Evolutionary conservation across 2,113 vertebrate species (phyloP).

Genomic region (Hystrix brachyura): DNA sequence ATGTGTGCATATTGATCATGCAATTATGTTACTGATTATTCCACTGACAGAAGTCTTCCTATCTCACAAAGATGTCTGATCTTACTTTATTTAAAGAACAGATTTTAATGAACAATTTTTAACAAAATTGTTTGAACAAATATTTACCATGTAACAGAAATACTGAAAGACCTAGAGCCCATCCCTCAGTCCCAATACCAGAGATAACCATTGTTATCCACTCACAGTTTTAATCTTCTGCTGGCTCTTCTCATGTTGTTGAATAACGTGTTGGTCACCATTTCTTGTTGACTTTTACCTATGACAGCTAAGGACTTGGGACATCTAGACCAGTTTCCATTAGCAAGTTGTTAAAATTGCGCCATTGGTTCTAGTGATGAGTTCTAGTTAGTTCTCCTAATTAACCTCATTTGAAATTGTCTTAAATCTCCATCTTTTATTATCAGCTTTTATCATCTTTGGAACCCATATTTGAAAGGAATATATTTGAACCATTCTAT

Average conservation of each 20-base stretch:
- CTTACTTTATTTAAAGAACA: neutral
- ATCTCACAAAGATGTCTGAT: neutral
- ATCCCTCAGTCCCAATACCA: neutral
- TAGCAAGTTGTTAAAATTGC: neutral
- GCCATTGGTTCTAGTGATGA: neutral
- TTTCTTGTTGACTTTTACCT: neutral
- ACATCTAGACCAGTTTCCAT: rapidly evolving
- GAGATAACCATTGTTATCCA: neutral
- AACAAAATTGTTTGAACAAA: neutral
- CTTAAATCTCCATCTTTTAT: neutral
- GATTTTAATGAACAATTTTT: slow-evolving; percentile 13
- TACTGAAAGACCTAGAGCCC: neutral
- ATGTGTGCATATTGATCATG: neutral
- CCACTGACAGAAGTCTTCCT: neutral
- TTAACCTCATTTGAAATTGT: neutral
- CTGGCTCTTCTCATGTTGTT: neutral
- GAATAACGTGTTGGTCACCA: neutral
- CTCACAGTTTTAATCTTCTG: neutral
- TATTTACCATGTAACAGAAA: neutral
- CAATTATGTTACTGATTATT: neutral
- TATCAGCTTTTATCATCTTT: neutral
- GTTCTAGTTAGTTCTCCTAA: neutral
- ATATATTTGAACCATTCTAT: neutral
- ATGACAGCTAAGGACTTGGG: neutral
- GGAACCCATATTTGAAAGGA: neutral